Evolutionary conservation across 2,113 vertebrate genomes (phyloP), one percentile per base, ranked within the genome.

Genomic region (Perognathus longimembris): DNA sequence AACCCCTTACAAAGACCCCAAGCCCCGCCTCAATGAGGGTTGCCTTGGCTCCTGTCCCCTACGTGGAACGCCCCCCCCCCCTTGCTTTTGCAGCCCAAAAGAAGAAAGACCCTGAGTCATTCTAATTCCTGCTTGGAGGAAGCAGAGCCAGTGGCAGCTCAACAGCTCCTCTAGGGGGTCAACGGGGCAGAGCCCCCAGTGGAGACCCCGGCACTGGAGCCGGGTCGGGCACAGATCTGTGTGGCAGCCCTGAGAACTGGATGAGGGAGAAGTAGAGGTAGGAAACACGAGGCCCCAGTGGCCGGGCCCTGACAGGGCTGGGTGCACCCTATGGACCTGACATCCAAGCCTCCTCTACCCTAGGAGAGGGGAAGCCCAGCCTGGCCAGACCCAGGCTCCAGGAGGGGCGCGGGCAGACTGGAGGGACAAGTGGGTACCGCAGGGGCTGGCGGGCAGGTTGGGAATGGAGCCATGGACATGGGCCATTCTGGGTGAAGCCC

Each of bases 21-120:
- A 82, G 38, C 50, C 66, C 34, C 32, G 12, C 18, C n/a, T 18
- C 50, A 18, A 17, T 3, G 75, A n/a, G 59, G 32, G 40, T 15
- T 40, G 50, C 1, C 12, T 70, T 77, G 63, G 34, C 40, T 42
- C 66, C 63, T n/a, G 28, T 11, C 57, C 21, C 40, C 34, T 24
- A 54, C 36, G 59, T 0, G 32, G n/a, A 54, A 32, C 36, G 57
- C 18, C 11, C 30, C 6, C 40, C 30, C 11, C 11, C 15, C 85
- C 50, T 54, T 38, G 45, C 24, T 32, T 18, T 28, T n/a, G 61
- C 66, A 69, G 36, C 28, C 59, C 24, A 71, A 54, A 94, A 79
- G 50, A 45, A 90, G 81, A 85, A 77, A 91, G 50, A 67, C 77
- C 67, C 61, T 40, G 57, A 93, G 82, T 90, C 66, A 79, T 70